Percentiles rank a stretch among this genome's conserved stretches.
Conservation (phyloP, 2,888 invertebrate species). For the Linnaemya vulpina region DNA sequence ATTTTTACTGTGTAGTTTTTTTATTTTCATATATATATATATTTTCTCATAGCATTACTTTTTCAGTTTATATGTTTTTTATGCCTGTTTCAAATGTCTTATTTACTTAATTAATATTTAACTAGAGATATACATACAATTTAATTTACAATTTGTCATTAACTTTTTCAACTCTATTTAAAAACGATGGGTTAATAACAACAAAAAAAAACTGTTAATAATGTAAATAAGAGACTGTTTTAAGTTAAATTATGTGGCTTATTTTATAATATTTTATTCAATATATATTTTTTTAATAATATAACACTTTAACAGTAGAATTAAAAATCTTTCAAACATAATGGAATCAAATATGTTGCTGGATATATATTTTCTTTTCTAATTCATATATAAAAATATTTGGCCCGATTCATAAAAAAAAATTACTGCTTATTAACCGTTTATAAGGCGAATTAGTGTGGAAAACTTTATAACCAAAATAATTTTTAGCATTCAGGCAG, state of each 20-base stretch:
- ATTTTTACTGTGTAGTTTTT: background rate
- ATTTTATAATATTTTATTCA: background rate
- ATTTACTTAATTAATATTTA: conserved; percentile 53
- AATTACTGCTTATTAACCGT: too few relatives aligned
- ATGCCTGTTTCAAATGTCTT: conserved; percentile 31
- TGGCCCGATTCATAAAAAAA: too few relatives aligned
- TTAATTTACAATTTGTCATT: conserved; percentile 62
- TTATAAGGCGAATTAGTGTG: too few relatives aligned
- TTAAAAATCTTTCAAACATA: too few relatives aligned
- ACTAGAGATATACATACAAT: conserved; percentile 59
- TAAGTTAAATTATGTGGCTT: too few relatives aligned
- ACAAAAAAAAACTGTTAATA: conserved; percentile 25
- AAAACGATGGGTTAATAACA: background rate
- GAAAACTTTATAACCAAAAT: too few relatives aligned
- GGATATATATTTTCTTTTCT: too few relatives aligned
- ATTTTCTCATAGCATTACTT: background rate
- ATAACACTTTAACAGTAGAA: too few relatives aligned
- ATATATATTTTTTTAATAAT: background rate
- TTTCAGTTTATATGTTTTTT: conserved; percentile 15
- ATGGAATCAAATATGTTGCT: too few relatives aligned
- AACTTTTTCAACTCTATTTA: conserved; percentile 6
- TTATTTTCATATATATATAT: conserved; percentile 8
- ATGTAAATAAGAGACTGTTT: conserved; percentile 4
- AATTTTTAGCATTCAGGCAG: too few relatives aligned
- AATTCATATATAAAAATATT: too few relatives aligned